Evolutionary conservation across 1,140 invertebrate genomes (phyloP).

Genomic region (Hesperophylax magnus): DNA sequence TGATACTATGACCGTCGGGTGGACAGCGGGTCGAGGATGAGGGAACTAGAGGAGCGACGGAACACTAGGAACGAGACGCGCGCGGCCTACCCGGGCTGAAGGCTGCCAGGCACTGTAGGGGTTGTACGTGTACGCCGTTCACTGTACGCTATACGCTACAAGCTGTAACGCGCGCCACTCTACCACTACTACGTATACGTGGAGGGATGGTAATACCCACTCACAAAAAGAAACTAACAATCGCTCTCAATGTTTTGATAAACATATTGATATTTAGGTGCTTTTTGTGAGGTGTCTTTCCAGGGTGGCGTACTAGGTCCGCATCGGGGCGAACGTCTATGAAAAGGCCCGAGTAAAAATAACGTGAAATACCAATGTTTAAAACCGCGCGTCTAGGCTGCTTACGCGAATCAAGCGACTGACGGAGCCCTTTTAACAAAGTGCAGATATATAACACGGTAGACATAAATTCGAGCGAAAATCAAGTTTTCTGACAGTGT

Average conservation of each 20-base stretch:
- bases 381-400: background rate
- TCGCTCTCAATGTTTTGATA: too few species aligned
- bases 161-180: too few species aligned
- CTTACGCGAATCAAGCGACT: background rate
- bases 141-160: background rate
- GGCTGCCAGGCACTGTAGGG: conserved; percentile 38
- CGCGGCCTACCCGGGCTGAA: conserved; percentile 42
- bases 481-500: conserved; percentile 10
- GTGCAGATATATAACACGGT: background rate
- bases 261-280: too few species aligned
- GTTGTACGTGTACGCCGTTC: background rate
- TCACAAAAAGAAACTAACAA: too few species aligned
- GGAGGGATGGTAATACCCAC: too few species aligned
- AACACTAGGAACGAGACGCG: background rate
- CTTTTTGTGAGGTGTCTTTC: too few species aligned
- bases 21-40: background rate
- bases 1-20: background rate
- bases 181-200: too few species aligned
- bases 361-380: background rate
- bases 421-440: conserved; percentile 9
- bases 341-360: conserved; percentile 10
- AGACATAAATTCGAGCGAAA: background rate
- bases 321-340: too few species aligned
- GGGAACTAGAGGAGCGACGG: conserved; percentile 20
- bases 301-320: too few species aligned